Evolutionary conservation across 2,888 invertebrate species (phyloP), one percentile per base, ranked within the genome.

Genomic region (Mythimna vitellina): DNA sequence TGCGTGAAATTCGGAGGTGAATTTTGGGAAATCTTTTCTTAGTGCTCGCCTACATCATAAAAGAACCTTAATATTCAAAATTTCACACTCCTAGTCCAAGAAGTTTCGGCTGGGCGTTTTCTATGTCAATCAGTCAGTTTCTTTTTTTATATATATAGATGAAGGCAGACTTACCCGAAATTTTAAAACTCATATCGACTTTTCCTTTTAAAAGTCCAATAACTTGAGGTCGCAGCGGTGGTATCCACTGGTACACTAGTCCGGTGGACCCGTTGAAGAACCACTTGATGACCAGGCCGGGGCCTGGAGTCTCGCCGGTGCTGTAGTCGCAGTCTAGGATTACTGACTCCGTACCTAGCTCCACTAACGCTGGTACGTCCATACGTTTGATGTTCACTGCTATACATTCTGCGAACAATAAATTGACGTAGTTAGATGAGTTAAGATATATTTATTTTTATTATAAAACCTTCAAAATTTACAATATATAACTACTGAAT

Each of bases 221-320:
- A 68, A 94, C 94, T 86, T 96, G 96, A 46, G 96, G 96, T 72
- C 90, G 89, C 80, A 92, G 82, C 0, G 96, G 95, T 12, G 96
- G 96, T 82, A 96, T 96, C 96, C 96, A 96, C 81, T 96, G 96
- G 85, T 96, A 96, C 56, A 96, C 95, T 46, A 95, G 88, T 6
- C 95, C 94, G 0, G 94, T 90, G 42, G 95, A 93, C 1, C 95
- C 92, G 84, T 96, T 96, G 88, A 95, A 96, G 89, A 96, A 96
- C 96, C 96, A 96, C 87, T 96, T 96, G 86, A 96, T 90, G 78
- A 96, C 96, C 8, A 96, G 89, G 0, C 96, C 96, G 3, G 90
- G 88, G 3, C 86, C 89, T 0, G 93, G 90, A 0, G 87, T 84
- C 3, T 86, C 81, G 20, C 87, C 89, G 1, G 87, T 88, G 53